Conservation (phyloP, 2,113 vertebrate genomes). For the Xyliphius kryptos region DNA sequence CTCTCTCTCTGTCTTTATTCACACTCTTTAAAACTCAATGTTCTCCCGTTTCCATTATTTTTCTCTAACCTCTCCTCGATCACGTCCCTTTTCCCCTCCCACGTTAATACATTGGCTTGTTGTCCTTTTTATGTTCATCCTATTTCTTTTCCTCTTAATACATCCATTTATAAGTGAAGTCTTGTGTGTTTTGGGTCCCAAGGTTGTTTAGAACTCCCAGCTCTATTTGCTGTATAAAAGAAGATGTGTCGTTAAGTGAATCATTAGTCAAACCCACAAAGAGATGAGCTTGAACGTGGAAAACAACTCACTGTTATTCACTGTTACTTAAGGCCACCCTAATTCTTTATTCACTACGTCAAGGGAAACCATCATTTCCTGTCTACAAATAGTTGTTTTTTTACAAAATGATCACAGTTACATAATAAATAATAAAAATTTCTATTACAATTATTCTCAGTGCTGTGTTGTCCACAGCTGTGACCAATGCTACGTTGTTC, state of each 20-base stretch:
- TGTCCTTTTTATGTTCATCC: constrained; percentile 5
- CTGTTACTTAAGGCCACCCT: background rate
- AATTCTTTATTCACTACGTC: constrained; percentile 12
- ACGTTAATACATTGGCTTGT: background rate
- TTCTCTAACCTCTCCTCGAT: background rate
- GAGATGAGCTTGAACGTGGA: constrained; percentile 12
- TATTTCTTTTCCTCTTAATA: constrained; percentile 16
- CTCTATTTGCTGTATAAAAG: constrained; percentile 11
- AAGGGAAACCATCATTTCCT: background rate
- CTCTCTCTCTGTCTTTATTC: background rate
- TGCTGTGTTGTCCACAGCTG: too few relatives aligned
- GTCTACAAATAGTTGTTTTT: background rate
- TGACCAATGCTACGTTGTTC: too few relatives aligned
- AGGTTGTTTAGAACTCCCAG: constrained; percentile 10
- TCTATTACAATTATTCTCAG: too few relatives aligned
- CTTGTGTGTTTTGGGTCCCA: constrained; percentile 14
- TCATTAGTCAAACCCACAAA: constrained; percentile 10
- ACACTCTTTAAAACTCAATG: background rate
- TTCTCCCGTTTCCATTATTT: background rate
- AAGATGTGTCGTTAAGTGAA: constrained; percentile 17
- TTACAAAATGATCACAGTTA: too few relatives aligned
- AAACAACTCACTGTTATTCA: constrained; percentile 16
- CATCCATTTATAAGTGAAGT: constrained; percentile 42
- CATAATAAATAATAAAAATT: too few relatives aligned
- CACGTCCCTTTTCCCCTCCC: background rate